Evolutionary conservation across 2,113 vertebrate species (phyloP).

Genomic region (Quiscalus mexicanus): DNA sequence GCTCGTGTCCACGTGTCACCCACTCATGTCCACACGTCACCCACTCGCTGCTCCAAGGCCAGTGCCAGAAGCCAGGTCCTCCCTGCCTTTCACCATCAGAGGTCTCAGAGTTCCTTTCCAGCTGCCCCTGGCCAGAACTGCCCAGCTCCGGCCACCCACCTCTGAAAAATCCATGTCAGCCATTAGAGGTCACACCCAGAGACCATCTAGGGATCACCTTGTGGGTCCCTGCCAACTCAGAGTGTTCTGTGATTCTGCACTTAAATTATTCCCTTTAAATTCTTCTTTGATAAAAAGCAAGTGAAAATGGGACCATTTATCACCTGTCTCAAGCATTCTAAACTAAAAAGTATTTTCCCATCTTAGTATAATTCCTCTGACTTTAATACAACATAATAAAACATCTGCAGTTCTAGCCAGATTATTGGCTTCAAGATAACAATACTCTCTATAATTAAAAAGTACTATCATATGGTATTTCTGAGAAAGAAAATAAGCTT

Average conservation of each 20-base stretch:
- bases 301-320: neutral
- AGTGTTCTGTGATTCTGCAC: neutral
- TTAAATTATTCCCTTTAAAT: neutral
- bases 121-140: neutral
- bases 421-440: neutral
- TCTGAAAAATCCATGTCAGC: neutral
- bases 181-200: neutral
- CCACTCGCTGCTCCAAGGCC: neutral
- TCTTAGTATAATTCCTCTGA: neutral
- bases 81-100: neutral
- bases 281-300: neutral
- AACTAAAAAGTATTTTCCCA: neutral
- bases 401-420: neutral
- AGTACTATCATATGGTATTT: neutral
- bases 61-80: neutral
- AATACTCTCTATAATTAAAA: neutral
- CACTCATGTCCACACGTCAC: accelerated
- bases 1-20: accelerated
- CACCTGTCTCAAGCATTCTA: neutral
- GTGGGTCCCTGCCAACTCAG: neutral
- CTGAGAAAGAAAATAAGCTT: neutral
- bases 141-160: neutral
- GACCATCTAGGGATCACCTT: neutral
- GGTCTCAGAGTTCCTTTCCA: neutral
- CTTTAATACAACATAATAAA: neutral